Percentiles rank a stretch among this genome's conserved stretches.
These are phyloP conservation scores for Ceratosolen solmsi DNA, from an alignment of 1,140 invertebrate species.

Conservation along the genomic window DNA sequence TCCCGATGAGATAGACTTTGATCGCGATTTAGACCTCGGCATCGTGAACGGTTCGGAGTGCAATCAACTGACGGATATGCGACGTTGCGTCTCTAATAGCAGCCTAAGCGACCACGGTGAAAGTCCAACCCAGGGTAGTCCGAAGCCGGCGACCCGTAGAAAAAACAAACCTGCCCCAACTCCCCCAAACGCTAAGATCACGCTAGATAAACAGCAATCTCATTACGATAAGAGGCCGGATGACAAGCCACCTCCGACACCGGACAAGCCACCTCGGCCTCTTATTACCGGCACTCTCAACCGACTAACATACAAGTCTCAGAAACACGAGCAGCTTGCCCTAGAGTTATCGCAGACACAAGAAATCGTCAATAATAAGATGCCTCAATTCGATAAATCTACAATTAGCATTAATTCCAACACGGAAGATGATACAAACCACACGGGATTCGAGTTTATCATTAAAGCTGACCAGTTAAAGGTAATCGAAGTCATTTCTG, in stretches of 20 bases:
- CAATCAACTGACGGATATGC: slow-evolving; percentile 67
- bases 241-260: slow-evolving; percentile 71
- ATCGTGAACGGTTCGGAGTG: slow-evolving; percentile 66
- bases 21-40: slow-evolving; percentile 67
- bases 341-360: slow-evolving; percentile 60
- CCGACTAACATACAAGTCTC: slow-evolving; percentile 63
- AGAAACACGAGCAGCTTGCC: slow-evolving; percentile 63
- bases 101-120: slow-evolving; percentile 78
- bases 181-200: slow-evolving; percentile 72
- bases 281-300: slow-evolving; percentile 66
- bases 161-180: slow-evolving; percentile 83
- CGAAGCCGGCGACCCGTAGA: slow-evolving; percentile 80
- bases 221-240: slow-evolving; percentile 61
- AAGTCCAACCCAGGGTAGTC: slow-evolving; percentile 80
- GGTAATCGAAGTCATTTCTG: slow-evolving; percentile 1
- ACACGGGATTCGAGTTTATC: slow-evolving; percentile 47
- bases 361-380: slow-evolving; percentile 16
- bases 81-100: slow-evolving; percentile 80
- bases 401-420: slow-evolving; percentile 50
- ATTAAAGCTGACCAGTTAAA: slow-evolving; percentile 29
- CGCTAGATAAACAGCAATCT: slow-evolving; percentile 63
- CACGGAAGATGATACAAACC: too few species aligned
- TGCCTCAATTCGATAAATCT: slow-evolving; percentile 50
- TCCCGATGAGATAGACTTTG: slow-evolving; percentile 82
- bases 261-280: slow-evolving; percentile 77